Base-by-base conservation (phyloP, 2,797 vertebrate genomes). In the Gymnoscopelus microlampas region DNA sequence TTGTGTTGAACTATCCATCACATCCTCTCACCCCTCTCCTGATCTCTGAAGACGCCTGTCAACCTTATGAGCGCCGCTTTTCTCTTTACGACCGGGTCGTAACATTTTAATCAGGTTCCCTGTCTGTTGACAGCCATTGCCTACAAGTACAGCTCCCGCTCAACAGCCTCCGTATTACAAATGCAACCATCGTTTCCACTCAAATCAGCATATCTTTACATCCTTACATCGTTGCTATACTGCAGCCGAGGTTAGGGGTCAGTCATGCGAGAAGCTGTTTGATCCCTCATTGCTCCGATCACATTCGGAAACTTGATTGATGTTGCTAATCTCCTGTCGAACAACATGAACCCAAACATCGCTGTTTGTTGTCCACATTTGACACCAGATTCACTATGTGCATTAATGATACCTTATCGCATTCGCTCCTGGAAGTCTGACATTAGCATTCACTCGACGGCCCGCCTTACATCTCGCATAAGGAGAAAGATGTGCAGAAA, bases 1-100 rank as follows among this genome's bases (percentile, higher is more conserved):
- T 24, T 4, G 47, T 29, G n/a, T 15, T 70, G 70, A 83, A 78
- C 56, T 84, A 74, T 75, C 63, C 75, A 32, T 44, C 39, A 10
- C 39, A 7, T 44, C 39, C 6, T 0, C 39, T 3, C 8, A 44
- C 7, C 39, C 39, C 39, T 44, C 5, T 44, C 32, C 64, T 57
- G 66, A 3, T 32, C 70, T 85, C 80, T 75, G 70, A 83, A 85
- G 53, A 83, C 29, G 61, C 63, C 68, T 60, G 63, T 79, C 76
- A 81, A 72, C 79, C 70, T 69, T 61, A 32, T 14, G 50, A 29
- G 60, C 64, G 63, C 64, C 68, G 51, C 55, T 73, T 67, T 74
- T 53, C 72, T 82, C 73, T 74, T 76, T 66, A 70, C 15, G 19
- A 3, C 51, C 48, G 68, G 15, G 6, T 19, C 59, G 60, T 19